Percentiles rank a stretch among this genome's conserved stretches.
These are phyloP conservation scores for Drosophila varians DNA, from an alignment of 1,140 invertebrate genomes.

Conservation along the genomic window DNA sequence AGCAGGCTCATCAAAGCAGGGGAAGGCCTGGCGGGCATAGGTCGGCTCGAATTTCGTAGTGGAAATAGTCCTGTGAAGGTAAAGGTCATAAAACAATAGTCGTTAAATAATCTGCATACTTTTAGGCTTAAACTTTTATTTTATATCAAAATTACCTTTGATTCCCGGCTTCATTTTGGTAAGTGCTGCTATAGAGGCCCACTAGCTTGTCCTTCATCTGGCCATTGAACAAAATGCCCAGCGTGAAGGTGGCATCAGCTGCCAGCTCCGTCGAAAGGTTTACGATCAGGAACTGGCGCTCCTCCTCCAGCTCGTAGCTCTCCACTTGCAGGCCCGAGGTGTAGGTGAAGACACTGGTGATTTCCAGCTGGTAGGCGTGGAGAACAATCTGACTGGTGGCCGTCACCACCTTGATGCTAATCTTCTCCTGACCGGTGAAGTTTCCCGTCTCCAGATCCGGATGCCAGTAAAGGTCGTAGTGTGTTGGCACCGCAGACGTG, in stretches of 20 bases:
- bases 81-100: background rate
- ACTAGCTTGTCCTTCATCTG: constrained; percentile 83
- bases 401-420: constrained; percentile 86
- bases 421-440: constrained; percentile 89
- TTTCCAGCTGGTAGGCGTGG: constrained; percentile 86
- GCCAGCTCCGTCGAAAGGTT: constrained; percentile 38
- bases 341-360: constrained; percentile 55
- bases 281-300: constrained; percentile 69
- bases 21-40: constrained; percentile 95
- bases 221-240: constrained; percentile 83
- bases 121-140: constrained; percentile 2
- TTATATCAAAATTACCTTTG: constrained; percentile 66
- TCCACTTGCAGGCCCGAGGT: constrained; percentile 26
- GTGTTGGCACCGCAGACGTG: constrained; percentile 86
- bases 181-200: constrained; percentile 84
- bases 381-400: constrained; percentile 87
- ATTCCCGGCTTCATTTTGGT: constrained; percentile 65
- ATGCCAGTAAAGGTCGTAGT: constrained; percentile 91
- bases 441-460: constrained; percentile 89
- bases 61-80: constrained; percentile 88
- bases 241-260: constrained; percentile 20
- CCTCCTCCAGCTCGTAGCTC: constrained; percentile 45
- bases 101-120: constrained; percentile 27
- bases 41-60: constrained; percentile 97
- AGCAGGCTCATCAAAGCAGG: constrained; percentile 97